Base-by-base conservation (phyloP, 1,140 invertebrate species). In the Ceratoteleas bidentatus region DNA sequence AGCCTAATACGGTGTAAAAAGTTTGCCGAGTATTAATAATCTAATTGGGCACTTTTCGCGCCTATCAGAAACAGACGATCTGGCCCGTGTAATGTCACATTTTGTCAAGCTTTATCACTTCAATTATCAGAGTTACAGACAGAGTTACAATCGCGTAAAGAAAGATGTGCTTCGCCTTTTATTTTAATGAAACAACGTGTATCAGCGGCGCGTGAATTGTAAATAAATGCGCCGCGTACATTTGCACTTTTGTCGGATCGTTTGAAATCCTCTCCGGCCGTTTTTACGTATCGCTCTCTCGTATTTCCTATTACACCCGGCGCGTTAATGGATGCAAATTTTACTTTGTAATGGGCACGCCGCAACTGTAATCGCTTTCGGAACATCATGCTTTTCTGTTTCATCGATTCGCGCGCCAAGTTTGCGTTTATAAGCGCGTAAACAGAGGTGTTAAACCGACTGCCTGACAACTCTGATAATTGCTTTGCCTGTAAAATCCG, bases 401-500 rank as follows among this genome's bases (percentile, higher is more conserved):
- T 73, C 84, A 84, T 84, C 75, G 60, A 68, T 85, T 88, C 84
- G 70, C 60, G 79, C 64, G 83, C 69, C 75, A 70, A 86, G 82
- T 87, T 87, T 85, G 84, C 73, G 72, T 87, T 89, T 90, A 86
- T 88, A 84, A 62, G 80, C 76, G 64, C 85, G 86, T 86, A 88
- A 88, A 89, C 85, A 80, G 86, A 88, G 85, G 88, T 81, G 86
- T 88, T 90, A 87, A 89, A 89, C 88, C 85, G 87, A 90, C 88
- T 88, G 85, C 52, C 86, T 89, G 89, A 90, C 89, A 91, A 89
- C 88, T 90, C 86, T 81, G 88, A 89, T 91, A 91, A 91, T 91
- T 91, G 87, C 85, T 81, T 84, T 69, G 85, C 87, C 79, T 84
- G 87, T 89, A 89, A 90, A 90, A 90, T 76, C 86, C 84, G 88